Base-by-base conservation (phyloP, 2,888 invertebrate species). In the Apomyelois bistriatella region DNA sequence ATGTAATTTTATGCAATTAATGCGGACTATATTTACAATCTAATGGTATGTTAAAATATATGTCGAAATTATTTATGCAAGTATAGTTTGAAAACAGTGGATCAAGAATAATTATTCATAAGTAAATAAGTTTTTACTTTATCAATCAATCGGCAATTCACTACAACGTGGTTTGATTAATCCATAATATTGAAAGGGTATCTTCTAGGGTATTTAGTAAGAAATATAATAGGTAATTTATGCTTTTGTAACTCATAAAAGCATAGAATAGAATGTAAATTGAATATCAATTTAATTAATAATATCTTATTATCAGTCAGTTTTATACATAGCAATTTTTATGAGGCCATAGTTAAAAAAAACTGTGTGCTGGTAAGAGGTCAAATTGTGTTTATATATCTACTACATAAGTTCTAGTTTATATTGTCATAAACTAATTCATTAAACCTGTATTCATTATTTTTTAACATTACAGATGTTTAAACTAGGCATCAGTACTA, bases 401-500 rank as follows among this genome's bases (percentile, higher is more conserved):
- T 22, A 22, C 22, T n/a, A n/a, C n/a, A n/a, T n/a, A n/a, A n/a
- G n/a, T n/a, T n/a, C n/a, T n/a, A n/a, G n/a, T n/a, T n/a, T n/a
- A n/a, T n/a, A n/a, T n/a, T n/a, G n/a, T n/a, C n/a, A n/a, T n/a
- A n/a, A n/a, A n/a, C n/a, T n/a, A n/a, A n/a, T n/a, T n/a, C n/a
- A n/a, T n/a, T n/a, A 22, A 22, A 22, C 3, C 22, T 22, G 2
- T 3, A 32, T 32, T 32, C 5, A 5, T 40, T 16, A 9, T 40
- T 15, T 40, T 9, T 38, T 38, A 12, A 28, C 28, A 15, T 57
- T 74, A 28, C 74, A 89, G 89, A 90, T 90, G 90, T 75, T 85
- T 15, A 86, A 84, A 67, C 58, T 80, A 58, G 70, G 78, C 42
- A 54, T 72, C 17, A 79, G 71, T 35, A 48, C 83, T 1, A 63